These are phyloP conservation scores for Echinops telfairi DNA, from an alignment of 2,113 vertebrate genomes.

Conservation along the genomic window DNA sequence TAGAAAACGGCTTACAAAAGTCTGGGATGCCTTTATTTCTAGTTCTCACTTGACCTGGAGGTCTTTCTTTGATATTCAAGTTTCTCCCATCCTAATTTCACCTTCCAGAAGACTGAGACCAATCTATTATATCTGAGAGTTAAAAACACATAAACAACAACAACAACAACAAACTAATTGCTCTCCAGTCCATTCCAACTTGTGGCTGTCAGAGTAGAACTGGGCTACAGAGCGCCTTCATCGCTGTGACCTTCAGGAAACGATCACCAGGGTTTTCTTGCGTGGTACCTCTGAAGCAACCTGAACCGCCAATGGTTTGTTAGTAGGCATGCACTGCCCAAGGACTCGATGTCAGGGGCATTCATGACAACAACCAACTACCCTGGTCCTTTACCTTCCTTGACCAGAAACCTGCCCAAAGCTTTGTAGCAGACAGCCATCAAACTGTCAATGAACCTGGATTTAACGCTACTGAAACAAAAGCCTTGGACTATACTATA, in stretches of 20 bases:
- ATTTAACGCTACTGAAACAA: neutral
- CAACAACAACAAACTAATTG: neutral
- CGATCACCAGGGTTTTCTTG: neutral
- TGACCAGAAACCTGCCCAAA: neutral
- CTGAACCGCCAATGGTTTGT: neutral
- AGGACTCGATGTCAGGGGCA: neutral
- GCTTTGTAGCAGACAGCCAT: neutral
- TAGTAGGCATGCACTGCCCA: neutral
- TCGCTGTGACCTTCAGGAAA: neutral
- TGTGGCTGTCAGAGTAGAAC: neutral
- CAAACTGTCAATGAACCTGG: neutral
- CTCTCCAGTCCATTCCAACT: neutral
- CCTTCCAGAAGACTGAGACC: neutral
- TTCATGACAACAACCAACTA: too few relatives aligned
- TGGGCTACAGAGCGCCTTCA: neutral
- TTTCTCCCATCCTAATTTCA: neutral
- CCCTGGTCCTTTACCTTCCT: neutral
- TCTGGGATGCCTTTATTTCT: neutral
- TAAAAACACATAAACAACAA: neutral
- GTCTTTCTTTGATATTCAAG: neutral
- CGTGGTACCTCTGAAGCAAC: neutral
- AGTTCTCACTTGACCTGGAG: neutral
- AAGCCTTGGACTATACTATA: neutral
- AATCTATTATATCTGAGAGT: neutral
- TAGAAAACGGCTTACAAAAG: constrained; percentile 32